phyloP scores from a whole-genome alignment of 2,888 invertebrate species.

The Crioceris asparagi region DNA sequence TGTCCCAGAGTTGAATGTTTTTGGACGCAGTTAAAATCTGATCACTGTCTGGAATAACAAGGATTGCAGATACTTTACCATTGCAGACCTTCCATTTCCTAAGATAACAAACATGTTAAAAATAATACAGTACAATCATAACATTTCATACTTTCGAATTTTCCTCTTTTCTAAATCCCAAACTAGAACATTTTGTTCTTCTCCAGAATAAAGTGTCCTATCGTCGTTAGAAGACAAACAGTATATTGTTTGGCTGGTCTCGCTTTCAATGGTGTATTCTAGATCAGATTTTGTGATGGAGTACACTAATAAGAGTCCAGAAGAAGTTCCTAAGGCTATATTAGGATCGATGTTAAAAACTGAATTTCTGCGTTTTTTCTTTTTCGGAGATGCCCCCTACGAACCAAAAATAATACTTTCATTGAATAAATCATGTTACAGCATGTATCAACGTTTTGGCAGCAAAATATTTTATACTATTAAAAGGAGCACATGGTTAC shows the following conservation, averaged over 20 bases:
- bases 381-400: constrained; percentile 39
- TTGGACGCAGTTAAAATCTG: constrained; percentile 35
- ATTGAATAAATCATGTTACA: too few species aligned
- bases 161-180: constrained; percentile 45
- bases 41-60: constrained; percentile 45
- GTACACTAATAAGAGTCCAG: constrained; percentile 62
- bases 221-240: constrained; percentile 49
- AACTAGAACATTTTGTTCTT: constrained; percentile 43
- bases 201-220: constrained; percentile 44
- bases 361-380: constrained; percentile 38
- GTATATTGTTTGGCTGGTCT: constrained; percentile 30
- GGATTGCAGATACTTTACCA: constrained; percentile 47
- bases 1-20: constrained; percentile 53
- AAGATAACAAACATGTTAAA: constrained; percentile 20
- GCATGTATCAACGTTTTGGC: too few species aligned
- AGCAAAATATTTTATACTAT: constrained; percentile 5
- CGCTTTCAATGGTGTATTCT: constrained; percentile 45
- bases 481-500: constrained; percentile 18
- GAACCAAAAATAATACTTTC: constrained; percentile 18
- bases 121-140: background rate
- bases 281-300: constrained; percentile 55
- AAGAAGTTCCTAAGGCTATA: constrained; percentile 62
- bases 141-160: constrained; percentile 38
- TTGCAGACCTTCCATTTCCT: constrained; percentile 58
- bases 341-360: constrained; percentile 38